phyloP scores from a whole-genome alignment of 2,888 invertebrate genomes.

The Zygogramma bicolorata region DNA sequence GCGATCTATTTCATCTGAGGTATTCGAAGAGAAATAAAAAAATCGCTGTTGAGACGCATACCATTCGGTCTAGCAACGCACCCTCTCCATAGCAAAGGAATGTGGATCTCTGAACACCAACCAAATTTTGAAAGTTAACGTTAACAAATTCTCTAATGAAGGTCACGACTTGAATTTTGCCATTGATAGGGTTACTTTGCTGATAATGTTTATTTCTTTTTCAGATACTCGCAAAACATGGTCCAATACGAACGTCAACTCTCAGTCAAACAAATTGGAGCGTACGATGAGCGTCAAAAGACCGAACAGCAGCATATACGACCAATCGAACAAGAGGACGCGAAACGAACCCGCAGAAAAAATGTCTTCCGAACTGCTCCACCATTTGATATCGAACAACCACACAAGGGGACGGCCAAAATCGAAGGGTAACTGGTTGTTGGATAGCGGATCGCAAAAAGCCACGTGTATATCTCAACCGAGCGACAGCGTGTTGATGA shows the following conservation, averaged over 20 bases:
- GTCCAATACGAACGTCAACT: constrained; percentile 40
- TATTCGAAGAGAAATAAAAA: no score
- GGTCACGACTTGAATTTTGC: no score
- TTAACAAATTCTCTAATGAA: no score
- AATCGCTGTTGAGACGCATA: no score
- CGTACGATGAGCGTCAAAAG: constrained; percentile 51
- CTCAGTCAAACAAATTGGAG: constrained; percentile 38
- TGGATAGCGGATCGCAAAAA: constrained; percentile 62
- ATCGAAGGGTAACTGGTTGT: constrained; percentile 62
- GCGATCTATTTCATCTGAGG: no score
- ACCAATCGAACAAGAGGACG: constrained; percentile 56
- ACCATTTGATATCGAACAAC: constrained; percentile 72
- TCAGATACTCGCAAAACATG: constrained; percentile 45
- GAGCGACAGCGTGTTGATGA: constrained; percentile 89
- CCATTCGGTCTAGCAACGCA: no score
- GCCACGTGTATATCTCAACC: constrained; percentile 68
- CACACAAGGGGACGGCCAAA: constrained; percentile 60
- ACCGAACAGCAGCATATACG: constrained; percentile 54
- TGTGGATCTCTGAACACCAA: no score
- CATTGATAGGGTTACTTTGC: no score
- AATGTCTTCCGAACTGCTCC: constrained; percentile 70
- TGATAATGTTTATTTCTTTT: constrained; percentile 19
- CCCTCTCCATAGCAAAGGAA: no score
- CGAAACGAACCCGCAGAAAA: constrained; percentile 63
- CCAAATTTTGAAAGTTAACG: no score